phyloP scores from a whole-genome alignment of 2,113 vertebrate genomes.

The Plecturocebus donacophilus region DNA sequence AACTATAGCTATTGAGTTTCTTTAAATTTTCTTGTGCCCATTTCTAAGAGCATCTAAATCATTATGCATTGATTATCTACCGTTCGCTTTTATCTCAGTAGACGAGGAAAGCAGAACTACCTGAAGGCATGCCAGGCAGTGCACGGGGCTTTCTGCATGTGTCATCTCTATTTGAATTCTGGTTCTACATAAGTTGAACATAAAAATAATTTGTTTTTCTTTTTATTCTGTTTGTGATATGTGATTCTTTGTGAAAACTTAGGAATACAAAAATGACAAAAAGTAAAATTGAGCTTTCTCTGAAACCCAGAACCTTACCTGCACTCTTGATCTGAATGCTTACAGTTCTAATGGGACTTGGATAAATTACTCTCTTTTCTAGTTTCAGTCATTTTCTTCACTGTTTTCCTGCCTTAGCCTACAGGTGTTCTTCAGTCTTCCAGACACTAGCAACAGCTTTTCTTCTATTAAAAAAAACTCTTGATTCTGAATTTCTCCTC shows the following conservation, averaged over 20 bases:
- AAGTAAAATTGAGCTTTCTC: not conserved
- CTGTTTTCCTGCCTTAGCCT: not conserved
- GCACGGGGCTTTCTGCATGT: not conserved
- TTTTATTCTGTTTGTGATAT: not conserved
- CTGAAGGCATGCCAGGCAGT: not conserved
- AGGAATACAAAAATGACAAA: not conserved
- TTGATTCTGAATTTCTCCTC: not conserved
- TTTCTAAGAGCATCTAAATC: not conserved
- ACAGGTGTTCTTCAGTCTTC: not conserved
- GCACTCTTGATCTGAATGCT: not conserved
- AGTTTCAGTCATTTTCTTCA: not conserved
- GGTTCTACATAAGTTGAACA: not conserved
- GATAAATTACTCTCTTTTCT: not conserved
- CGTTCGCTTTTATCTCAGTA: not conserved
- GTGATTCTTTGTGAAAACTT: not conserved
- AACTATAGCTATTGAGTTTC: not conserved
- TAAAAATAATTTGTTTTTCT: not conserved
- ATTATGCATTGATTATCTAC: not conserved
- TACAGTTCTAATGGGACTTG: not conserved
- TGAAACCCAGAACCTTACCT: not conserved
- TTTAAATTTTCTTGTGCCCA: not conserved
- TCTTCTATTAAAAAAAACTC: not conserved
- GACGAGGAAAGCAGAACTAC: not conserved
- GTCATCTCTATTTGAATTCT: not conserved
- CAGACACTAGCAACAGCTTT: not conserved